These are phyloP conservation scores for Lithophane socia DNA, from an alignment of 2,888 invertebrate species.

Conservation along the genomic window DNA sequence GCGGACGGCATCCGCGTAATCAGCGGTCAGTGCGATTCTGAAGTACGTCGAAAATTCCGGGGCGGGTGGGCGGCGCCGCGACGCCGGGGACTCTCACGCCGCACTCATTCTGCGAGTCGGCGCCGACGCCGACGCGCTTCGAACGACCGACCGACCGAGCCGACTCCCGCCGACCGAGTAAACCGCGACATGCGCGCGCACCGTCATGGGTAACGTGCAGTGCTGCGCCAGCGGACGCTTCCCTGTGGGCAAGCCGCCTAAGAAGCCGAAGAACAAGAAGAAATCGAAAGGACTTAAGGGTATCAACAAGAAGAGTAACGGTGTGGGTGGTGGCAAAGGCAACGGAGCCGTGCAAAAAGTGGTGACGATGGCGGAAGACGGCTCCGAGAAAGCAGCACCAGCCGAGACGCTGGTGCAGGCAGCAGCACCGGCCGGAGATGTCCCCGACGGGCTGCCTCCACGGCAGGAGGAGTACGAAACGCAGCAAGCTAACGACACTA, in stretches of 20 bases:
- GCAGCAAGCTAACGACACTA: slow-evolving; percentile 61
- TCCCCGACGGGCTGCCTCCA: slow-evolving; percentile 62
- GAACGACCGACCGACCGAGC: slow-evolving; percentile 89
- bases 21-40: slow-evolving; percentile 86
- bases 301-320: slow-evolving; percentile 82
- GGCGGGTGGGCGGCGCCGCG: slow-evolving; percentile 85
- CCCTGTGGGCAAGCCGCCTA: slow-evolving; percentile 82
- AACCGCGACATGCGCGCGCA: slow-evolving; percentile 88
- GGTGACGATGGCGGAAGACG: slow-evolving; percentile 84
- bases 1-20: slow-evolving; percentile 89
- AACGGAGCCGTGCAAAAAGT: slow-evolving; percentile 81
- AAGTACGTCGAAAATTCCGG: slow-evolving; percentile 87
- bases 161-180: slow-evolving; percentile 86
- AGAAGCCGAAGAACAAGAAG: slow-evolving; percentile 82
- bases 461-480: slow-evolving; percentile 61
- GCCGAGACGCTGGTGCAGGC: slow-evolving; percentile 76
- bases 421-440: slow-evolving; percentile 71
- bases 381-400: slow-evolving; percentile 79
- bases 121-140: slow-evolving; percentile 90
- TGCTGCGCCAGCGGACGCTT: slow-evolving; percentile 89
- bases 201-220: slow-evolving; percentile 90
- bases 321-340: slow-evolving; percentile 81
- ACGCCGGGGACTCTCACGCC: slow-evolving; percentile 81
- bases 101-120: slow-evolving; percentile 88
- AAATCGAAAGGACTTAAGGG: slow-evolving; percentile 76